Evolutionary conservation across 2,888 invertebrate species (phyloP), one percentile per base, ranked within the genome.

Genomic region (Drosophila aldrichi): DNA sequence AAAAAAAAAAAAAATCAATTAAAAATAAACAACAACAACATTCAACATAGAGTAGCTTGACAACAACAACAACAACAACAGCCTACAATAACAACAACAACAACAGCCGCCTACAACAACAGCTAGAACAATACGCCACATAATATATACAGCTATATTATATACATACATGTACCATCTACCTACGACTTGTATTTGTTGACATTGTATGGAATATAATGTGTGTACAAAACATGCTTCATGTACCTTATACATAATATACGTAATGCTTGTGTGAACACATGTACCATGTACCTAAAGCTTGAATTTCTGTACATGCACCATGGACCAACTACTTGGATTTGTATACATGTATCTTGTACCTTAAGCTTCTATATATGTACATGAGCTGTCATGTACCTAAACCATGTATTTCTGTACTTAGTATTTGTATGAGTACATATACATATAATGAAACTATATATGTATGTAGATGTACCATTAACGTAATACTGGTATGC

Each of bases 1-100:
- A 59, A 66, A 61, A 40, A 59, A 70, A 48, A 66, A 59, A 40
- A 59, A n/a, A 69, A 70, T 64, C 51, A 62, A 62, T 40, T 54
- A 61, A 67, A 10, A 29, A n/a, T 25, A 20, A 69, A 58, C 41
- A 63, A 41, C 41, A 63, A 41, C 38, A 55, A 55, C 54, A 57
- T 46, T 40, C 61, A 65, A 69, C 62, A 76, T 55, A 77, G 67
- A 81, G 56, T 67, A 78, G 62, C 70, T 79, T 79, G 58, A 67
- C 70, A 81, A 71, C 72, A 69, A 69, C 65, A 72, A 72, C 67
- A 65, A 61, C 64, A 70, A 51, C 52, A 52, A 52, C 65, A 57
- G 43, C 58, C 40, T 40, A 38, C 38, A 38, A 14, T 48, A 49
- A 65, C 43, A 68, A 65, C 60, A 52, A 58, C 67, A 40, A 38